These are phyloP conservation scores for Anolis sagrei DNA, from an alignment of 2,113 vertebrate species.

Conservation along the genomic window DNA sequence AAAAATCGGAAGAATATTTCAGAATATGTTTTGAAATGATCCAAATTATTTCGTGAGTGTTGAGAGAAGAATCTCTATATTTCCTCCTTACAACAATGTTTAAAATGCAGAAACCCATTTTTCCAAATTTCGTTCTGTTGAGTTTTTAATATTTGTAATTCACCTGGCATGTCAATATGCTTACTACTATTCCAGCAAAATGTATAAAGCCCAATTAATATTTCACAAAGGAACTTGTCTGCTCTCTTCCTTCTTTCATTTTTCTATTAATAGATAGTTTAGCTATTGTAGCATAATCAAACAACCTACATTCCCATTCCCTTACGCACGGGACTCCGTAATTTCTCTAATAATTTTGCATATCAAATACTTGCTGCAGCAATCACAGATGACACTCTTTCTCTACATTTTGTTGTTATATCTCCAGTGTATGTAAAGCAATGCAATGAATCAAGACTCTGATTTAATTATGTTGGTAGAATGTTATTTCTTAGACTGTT, in stretches of 20 bases:
- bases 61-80: background rate
- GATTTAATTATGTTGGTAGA: background rate
- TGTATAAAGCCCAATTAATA: background rate
- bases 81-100: background rate
- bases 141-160: background rate
- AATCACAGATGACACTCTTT: background rate
- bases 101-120: background rate
- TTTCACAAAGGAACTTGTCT: background rate
- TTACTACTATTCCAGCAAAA: background rate
- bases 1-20: too few relatives aligned
- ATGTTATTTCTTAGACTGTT: slow-evolving; percentile 6
- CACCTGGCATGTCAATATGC: background rate
- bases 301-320: background rate
- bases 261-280: background rate
- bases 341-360: slow-evolving; percentile 4
- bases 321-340: background rate
- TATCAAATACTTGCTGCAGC: background rate
- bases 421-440: background rate
- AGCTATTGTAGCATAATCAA: background rate
- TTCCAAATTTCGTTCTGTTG: background rate
- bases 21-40: too few relatives aligned
- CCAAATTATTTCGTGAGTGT: too few relatives aligned
- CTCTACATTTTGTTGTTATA: background rate
- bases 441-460: background rate
- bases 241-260: background rate